Percentiles rank a stretch among this genome's conserved stretches.
phyloP scores from a whole-genome alignment of 37 sponge, comb jelly and placozoan genomes.

The Tethya wilhelma region DNA sequence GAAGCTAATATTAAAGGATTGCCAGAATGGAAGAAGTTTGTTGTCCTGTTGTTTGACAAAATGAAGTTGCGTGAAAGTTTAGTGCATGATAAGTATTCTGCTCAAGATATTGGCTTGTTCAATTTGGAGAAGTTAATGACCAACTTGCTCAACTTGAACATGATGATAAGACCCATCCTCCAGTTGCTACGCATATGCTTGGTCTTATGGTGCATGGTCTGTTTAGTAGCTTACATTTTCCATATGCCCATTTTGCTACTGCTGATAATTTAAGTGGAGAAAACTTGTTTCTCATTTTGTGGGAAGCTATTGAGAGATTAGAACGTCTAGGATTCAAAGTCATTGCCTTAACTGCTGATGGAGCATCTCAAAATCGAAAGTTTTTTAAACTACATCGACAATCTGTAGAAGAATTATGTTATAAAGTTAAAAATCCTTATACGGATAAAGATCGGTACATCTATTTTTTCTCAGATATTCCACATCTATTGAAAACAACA shows the following conservation, averaged over 20 bases:
- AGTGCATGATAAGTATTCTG: slow-evolving; percentile 23
- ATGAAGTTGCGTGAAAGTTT: slow-evolving; percentile 25
- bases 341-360: slow-evolving; percentile 33
- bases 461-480: too few relatives aligned
- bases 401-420: too few relatives aligned
- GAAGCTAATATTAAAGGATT: neutral
- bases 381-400: slow-evolving; percentile 16
- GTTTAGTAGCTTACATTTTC: slow-evolving; percentile 27
- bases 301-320: slow-evolving; percentile 54
- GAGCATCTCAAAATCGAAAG: slow-evolving; percentile 30
- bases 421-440: too few relatives aligned
- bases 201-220: slow-evolving; percentile 54
- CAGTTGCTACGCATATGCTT: slow-evolving; percentile 45
- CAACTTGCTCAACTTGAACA: slow-evolving; percentile 4
- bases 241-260: slow-evolving; percentile 50
- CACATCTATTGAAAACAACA: too few relatives aligned
- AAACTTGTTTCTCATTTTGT: slow-evolving; percentile 30
- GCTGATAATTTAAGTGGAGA: neutral
- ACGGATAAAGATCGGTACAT: too few relatives aligned
- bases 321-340: slow-evolving; percentile 50
- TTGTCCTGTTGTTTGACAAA: slow-evolving; percentile 17
- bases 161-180: neutral
- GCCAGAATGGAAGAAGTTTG: neutral
- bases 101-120: slow-evolving; percentile 12
- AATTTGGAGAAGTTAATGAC: slow-evolving; percentile 29